phyloP scores from a whole-genome alignment of 2,888 invertebrate species.

The Lymantria monacha region DNA sequence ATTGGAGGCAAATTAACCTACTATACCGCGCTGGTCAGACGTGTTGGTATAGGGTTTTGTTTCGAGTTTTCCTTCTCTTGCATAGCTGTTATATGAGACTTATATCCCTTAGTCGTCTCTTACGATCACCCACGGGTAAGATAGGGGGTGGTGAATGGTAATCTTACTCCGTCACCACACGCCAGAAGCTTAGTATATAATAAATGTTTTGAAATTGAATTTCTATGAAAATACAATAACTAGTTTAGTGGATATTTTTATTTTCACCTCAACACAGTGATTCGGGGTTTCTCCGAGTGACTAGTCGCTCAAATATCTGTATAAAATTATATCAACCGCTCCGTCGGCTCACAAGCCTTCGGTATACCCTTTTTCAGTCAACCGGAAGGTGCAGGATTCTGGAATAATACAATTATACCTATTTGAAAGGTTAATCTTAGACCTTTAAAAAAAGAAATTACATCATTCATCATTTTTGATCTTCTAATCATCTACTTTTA shows the following conservation, averaged over 20 bases:
- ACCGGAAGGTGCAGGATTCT: not conserved
- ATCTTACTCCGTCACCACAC: too few relatives aligned
- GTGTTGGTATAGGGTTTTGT: too few relatives aligned
- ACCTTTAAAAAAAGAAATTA: not conserved
- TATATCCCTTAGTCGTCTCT: too few relatives aligned
- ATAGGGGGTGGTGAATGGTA: too few relatives aligned
- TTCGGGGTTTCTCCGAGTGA: conserved; percentile 25
- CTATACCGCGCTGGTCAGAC: too few relatives aligned
- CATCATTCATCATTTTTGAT: not conserved
- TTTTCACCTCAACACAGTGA: conserved; percentile 15
- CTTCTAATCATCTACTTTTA: too few relatives aligned
- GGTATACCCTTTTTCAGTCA: not conserved
- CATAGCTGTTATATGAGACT: too few relatives aligned
- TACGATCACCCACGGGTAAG: too few relatives aligned
- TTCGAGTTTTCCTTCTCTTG: too few relatives aligned
- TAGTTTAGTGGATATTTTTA: not conserved
- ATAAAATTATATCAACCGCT: conserved; percentile 9
- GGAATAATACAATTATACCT: not conserved
- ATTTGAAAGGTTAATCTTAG: not conserved
- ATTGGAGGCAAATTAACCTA: too few relatives aligned
- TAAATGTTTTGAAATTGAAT: too few relatives aligned
- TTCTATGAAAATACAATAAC: not conserved
- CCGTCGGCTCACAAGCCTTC: not conserved
- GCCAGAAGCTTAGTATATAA: too few relatives aligned
- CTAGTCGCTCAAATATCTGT: conserved; percentile 15